Percentiles rank a stretch among this genome's conserved stretches.
These are phyloP conservation scores for Formica exsecta DNA, from an alignment of 1,140 invertebrate genomes.

Conservation along the genomic window DNA sequence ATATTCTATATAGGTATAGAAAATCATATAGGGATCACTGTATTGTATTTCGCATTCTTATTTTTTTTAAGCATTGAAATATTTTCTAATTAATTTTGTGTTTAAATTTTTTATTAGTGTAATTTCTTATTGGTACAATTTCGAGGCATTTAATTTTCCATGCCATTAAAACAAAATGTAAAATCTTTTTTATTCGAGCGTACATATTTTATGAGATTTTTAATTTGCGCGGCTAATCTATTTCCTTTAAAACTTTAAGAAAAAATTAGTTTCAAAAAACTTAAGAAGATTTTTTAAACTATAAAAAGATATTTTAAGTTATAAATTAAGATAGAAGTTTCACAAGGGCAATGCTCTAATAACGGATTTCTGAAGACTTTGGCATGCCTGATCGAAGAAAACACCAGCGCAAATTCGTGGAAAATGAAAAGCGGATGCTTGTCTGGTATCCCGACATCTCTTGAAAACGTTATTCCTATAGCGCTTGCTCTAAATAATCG, in stretches of 20 bases:
- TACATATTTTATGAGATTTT: background rate
- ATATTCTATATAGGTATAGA: no score
- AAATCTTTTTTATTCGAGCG: background rate
- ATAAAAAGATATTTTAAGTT: background rate
- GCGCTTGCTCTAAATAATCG: constrained; percentile 44
- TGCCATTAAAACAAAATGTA: background rate
- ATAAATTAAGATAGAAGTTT: background rate
- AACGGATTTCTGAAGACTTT: background rate
- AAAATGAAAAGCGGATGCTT: background rate
- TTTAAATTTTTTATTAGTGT: background rate
- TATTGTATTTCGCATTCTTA: background rate
- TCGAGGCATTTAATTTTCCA: background rate
- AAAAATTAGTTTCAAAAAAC: background rate
- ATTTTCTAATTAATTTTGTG: constrained; percentile 1
- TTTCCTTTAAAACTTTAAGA: no score
- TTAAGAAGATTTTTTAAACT: background rate
- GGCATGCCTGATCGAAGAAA: background rate
- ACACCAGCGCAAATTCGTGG: background rate
- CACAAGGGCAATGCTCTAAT: background rate
- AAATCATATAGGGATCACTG: background rate
- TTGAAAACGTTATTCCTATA: constrained; percentile 12
- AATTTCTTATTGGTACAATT: background rate
- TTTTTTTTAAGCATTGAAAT: background rate
- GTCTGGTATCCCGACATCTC: background rate
- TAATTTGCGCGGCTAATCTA: background rate